phyloP scores from a whole-genome alignment of 1,140 invertebrate genomes.

The Rhagoletis zephyria region DNA sequence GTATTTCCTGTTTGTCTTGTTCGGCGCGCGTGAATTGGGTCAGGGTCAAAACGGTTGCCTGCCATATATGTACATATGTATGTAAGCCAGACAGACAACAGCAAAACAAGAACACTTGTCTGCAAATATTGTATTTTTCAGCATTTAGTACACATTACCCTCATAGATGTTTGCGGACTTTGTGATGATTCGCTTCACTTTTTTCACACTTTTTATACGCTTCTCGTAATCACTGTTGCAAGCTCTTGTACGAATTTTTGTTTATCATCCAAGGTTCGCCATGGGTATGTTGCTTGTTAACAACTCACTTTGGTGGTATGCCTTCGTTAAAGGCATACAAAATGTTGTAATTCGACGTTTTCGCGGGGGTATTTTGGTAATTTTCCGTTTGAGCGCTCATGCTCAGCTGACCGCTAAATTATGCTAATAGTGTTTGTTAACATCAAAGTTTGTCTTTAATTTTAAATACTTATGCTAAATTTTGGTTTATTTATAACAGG shows the following conservation, averaged over 20 bases:
- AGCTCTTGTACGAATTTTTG: background rate
- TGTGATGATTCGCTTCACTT: too few species aligned
- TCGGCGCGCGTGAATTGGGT: background rate
- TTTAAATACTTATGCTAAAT: conserved; percentile 3
- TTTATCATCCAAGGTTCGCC: background rate
- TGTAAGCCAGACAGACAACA: background rate
- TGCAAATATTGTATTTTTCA: too few species aligned
- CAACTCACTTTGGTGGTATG: background rate
- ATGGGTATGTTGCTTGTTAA: background rate
- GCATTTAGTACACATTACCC: too few species aligned
- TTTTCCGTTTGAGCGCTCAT: conserved; percentile 4
- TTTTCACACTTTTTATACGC: too few species aligned
- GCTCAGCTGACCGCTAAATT: conserved; percentile 33
- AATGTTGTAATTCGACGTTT: background rate
- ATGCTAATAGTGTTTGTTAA: conserved; percentile 22
- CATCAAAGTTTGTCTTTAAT: background rate
- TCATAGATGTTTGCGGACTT: too few species aligned
- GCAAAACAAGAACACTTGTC: too few species aligned
- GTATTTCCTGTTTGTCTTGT: conserved; percentile 19
- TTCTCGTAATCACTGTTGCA: too few species aligned
- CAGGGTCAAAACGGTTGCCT: background rate
- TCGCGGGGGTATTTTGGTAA: background rate
- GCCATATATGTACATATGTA: background rate
- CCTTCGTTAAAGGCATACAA: background rate
- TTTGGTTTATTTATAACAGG: background rate